phyloP scores from a whole-genome alignment of 2,888 invertebrate species.

The Brassicogethes aeneus region DNA sequence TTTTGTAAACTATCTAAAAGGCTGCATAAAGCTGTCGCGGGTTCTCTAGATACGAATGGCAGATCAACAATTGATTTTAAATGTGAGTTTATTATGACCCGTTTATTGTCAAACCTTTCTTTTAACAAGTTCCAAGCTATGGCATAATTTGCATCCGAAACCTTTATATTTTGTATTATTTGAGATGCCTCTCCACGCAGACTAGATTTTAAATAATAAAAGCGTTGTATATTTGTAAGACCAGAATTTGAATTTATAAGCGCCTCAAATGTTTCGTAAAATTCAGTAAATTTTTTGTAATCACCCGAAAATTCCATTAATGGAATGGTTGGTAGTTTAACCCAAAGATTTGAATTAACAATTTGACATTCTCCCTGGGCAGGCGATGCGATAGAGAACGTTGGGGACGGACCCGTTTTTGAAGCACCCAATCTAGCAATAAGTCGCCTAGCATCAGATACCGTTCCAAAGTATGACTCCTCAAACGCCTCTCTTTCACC shows the following conservation, averaged over 20 bases:
- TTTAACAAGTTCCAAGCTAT: too few relatives aligned
- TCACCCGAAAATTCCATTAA: not conserved
- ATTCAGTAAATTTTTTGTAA: constrained; percentile 1
- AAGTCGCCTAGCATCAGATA: not conserved
- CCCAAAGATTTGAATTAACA: too few relatives aligned
- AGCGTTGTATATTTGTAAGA: constrained; percentile 6
- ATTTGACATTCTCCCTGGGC: too few relatives aligned
- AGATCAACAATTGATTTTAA: not conserved
- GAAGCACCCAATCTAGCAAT: not conserved
- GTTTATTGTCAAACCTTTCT: constrained; percentile 1
- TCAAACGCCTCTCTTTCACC: not conserved
- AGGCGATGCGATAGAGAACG: too few relatives aligned
- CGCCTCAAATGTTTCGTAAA: constrained; percentile 3
- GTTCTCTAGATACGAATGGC: not conserved
- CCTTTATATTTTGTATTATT: too few relatives aligned
- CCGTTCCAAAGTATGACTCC: not conserved
- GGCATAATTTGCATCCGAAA: too few relatives aligned
- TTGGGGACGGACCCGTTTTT: not conserved
- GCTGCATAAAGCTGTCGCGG: not conserved
- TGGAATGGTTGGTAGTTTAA: not conserved
- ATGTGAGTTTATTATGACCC: not conserved
- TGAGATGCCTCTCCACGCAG: constrained; percentile 4
- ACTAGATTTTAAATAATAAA: constrained; percentile 6
- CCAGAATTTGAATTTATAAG: constrained; percentile 1
- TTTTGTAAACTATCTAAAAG: not conserved